Evolutionary conservation across 1,140 invertebrate genomes (phyloP).

Genomic region (Dryas iulia): DNA sequence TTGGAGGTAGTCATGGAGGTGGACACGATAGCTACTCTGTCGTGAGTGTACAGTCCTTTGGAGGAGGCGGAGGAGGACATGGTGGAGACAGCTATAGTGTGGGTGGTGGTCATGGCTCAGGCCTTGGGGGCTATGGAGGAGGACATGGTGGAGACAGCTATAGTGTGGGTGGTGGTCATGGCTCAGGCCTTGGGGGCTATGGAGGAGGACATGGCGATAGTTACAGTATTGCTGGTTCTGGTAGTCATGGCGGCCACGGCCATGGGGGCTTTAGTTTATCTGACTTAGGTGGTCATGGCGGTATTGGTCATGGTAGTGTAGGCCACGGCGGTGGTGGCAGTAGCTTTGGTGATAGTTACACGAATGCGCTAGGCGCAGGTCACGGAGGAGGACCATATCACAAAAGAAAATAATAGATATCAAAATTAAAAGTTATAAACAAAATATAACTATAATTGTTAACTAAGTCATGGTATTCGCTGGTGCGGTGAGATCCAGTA

Average conservation of each 20-base stretch:
- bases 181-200: slow-evolving; percentile 18
- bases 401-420: slow-evolving; percentile 50
- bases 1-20: slow-evolving; percentile 26
- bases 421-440: slow-evolving; percentile 16
- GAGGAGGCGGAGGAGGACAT: slow-evolving; percentile 34
- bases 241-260: slow-evolving; percentile 16
- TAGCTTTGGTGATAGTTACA: slow-evolving; percentile 28
- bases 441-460: slow-evolving; percentile 35
- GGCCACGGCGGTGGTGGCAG: slow-evolving; percentile 29
- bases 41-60: too few species aligned
- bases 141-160: slow-evolving; percentile 22
- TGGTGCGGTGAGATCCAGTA: slow-evolving; percentile 43
- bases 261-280: slow-evolving; percentile 13
- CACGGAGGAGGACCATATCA: slow-evolving; percentile 53
- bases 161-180: slow-evolving; percentile 33
- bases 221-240: slow-evolving; percentile 6
- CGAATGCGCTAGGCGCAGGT: slow-evolving; percentile 36
- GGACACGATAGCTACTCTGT: too few species aligned
- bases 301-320: slow-evolving; percentile 27
- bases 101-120: slow-evolving; percentile 37
- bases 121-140: slow-evolving; percentile 33
- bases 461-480: slow-evolving; percentile 68
- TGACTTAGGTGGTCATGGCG: slow-evolving; percentile 30
- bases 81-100: slow-evolving; percentile 24
- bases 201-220: slow-evolving; percentile 21